Percentiles rank a stretch among this genome's conserved stretches.
phyloP scores from a whole-genome alignment of 2,113 vertebrate species.

The Irena cyanogastra region DNA sequence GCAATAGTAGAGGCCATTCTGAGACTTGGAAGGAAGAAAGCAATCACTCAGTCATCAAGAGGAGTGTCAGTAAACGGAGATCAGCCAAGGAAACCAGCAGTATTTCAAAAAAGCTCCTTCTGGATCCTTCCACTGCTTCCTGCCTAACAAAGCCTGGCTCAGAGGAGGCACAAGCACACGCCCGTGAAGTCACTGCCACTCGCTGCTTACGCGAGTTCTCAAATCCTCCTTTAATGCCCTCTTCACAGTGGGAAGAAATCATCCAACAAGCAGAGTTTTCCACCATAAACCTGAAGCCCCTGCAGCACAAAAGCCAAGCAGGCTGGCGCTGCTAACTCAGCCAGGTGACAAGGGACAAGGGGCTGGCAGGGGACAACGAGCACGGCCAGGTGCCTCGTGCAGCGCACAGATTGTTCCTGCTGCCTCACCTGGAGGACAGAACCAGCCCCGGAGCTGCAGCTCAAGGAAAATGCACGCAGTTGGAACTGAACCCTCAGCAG shows the following conservation, averaged over 20 bases:
- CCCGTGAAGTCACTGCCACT: background rate
- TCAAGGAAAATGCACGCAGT: background rate
- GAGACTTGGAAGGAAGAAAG: background rate
- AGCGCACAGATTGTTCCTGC: background rate
- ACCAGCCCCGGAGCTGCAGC: background rate
- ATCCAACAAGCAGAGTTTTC: background rate
- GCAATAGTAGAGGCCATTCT: constrained; percentile 26
- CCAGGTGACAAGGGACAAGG: background rate
- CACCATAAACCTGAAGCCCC: background rate
- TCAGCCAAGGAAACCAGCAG: background rate
- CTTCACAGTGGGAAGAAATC: background rate
- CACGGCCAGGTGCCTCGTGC: too few relatives aligned
- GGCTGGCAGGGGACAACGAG: background rate
- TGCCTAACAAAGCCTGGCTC: background rate
- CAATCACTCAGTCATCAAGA: background rate
- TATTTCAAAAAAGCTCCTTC: background rate
- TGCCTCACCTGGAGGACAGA: background rate
- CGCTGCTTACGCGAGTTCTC: background rate
- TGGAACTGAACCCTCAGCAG: background rate
- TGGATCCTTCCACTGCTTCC: background rate
- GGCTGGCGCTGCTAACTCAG: background rate
- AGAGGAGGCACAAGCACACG: background rate
- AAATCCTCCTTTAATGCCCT: background rate
- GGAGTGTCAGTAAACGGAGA: background rate
- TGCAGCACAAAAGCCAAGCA: background rate